Evolutionary conservation across 1,140 invertebrate genomes (phyloP).

Genomic region (Papilio dardanus): DNA sequence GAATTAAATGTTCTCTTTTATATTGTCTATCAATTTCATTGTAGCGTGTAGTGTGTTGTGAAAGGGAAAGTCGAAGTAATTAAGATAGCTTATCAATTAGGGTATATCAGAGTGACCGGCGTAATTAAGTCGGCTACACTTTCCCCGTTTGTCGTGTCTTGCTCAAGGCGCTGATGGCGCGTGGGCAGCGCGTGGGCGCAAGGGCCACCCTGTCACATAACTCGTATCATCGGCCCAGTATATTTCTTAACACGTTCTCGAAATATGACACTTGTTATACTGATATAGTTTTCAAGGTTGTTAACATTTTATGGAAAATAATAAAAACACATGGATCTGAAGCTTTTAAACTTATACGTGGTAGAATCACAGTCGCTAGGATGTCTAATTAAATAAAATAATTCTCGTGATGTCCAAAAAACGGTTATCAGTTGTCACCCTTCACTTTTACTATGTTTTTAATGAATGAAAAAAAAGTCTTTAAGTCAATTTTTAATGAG

Average conservation of each 20-base stretch:
- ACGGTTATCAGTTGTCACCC: too few species aligned
- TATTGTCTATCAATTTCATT: neutral
- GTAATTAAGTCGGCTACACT: conserved; percentile 47
- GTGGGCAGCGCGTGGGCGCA: conserved; percentile 47
- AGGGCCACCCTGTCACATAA: conserved; percentile 39
- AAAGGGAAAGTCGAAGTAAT: conserved; percentile 5
- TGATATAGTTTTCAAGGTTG: neutral
- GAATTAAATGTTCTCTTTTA: neutral
- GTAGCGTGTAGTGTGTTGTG: neutral
- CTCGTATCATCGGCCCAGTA: conserved; percentile 32
- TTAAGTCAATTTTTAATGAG: neutral
- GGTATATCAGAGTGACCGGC: conserved; percentile 10
- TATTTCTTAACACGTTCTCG: conserved; percentile 33
- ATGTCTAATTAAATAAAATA: too few species aligned
- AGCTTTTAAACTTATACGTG: too few species aligned
- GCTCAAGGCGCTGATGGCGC: conserved; percentile 37
- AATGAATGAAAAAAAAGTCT: neutral
- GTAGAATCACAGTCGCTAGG: too few species aligned
- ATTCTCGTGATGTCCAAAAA: too few species aligned
- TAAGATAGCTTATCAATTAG: conserved; percentile 15
- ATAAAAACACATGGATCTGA: neutral
- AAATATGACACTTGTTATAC: conserved; percentile 25
- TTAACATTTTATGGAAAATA: neutral
- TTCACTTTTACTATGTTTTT: too few species aligned
- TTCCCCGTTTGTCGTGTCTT: conserved; percentile 41